Evolutionary conservation across 2,113 vertebrate genomes (phyloP), one percentile per base, ranked within the genome.

Genomic region (Ctenodactylus gundi): DNA sequence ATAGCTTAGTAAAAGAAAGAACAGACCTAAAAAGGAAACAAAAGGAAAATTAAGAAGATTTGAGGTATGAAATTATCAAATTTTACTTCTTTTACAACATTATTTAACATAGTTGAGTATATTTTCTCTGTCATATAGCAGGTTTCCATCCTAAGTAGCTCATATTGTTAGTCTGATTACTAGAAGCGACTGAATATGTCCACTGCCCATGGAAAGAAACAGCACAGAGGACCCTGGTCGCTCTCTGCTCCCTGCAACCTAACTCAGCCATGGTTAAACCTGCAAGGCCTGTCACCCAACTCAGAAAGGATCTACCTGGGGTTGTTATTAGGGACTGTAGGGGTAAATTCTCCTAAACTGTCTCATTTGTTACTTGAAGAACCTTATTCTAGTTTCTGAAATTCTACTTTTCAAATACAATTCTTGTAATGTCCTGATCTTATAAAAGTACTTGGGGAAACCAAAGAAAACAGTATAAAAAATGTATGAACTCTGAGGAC

Each of bases 391-490:
- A 53, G 27, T 86, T 83, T 87, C 80, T 64, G 46, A 34, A 88
- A 81, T 53, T 81, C 36, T 34, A 67, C 17, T 81, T 90, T 95
- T 92, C 81, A 90, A 78, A 90, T 89, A 29, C 29, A 91, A 94
- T 77, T 83, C 36, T 75, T 77, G 78, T 29, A 89, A 44, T 89
- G 75, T 76, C 11, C 20, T 93, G 9, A 65, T 93, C 57, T 86
- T 94, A 75, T n/a, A 67, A 86, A 89, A 77, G 39, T 36, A 82
- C 21, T 58, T 55, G 78, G 46, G 80, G 44, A 89, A 90, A 90
- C n/a, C 57, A 87, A 90, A 64, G 17, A 89, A 25, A 49, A 83
- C 6, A 70, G 51, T n/a, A 85, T 60, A 83, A 73, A 31, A 76
- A 75, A 83, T 58, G 7, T 3, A 44, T 11, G 13, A 53, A 49